Evolutionary conservation across 2,888 invertebrate species (phyloP), one percentile per base, ranked within the genome.

Genomic region (Platynereis dumerilii): DNA sequence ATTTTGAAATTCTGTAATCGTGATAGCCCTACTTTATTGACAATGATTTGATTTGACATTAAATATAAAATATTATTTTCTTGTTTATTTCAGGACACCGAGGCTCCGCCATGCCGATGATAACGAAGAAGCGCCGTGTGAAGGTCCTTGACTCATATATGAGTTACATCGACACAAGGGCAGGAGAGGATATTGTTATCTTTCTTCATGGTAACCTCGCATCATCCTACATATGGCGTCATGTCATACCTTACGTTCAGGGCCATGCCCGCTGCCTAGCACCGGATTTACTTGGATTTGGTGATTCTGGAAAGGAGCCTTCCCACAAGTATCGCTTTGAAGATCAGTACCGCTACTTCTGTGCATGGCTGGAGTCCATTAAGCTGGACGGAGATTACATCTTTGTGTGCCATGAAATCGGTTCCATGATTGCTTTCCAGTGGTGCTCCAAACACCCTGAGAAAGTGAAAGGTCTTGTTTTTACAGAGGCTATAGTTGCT

Each of bases 151-250:
- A 60, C 28, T 53, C 60, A 5, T 29, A 52, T 53, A 60, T 60
- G n/a, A 53, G 60, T 54, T 60, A 60, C 29, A 28, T 60, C n/a
- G 60, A 60, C 54, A 60, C 60, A 22, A 10, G 53, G 26, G 60
- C 53, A 22, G 54, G 54, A 10, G 60, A 60, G 28, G 39, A 52
- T 10, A 27, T 28, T 15, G 54, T 54, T n/a, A 29, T 60, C 17
- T 60, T 60, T 29, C 54, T 60, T 10, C 60, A 60, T 28, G 60
- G 60, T n/a, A 60, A 54, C 60, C 60, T 44, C 2, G 5, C 45
- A 15, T 44, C 24, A 20, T 44, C 59, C 5, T 59, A 45, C 48
- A 17, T 28, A 44, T 59, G 59, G 59, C 44, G 59, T 20, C 20
- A 59, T 44, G 59, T 59, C 27, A 59, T 59, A 10, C 59, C 59